Evolutionary conservation across 2,113 vertebrate genomes (phyloP), one percentile per base, ranked within the genome.

Genomic region (Leptobrachium ailaonicum): DNA sequence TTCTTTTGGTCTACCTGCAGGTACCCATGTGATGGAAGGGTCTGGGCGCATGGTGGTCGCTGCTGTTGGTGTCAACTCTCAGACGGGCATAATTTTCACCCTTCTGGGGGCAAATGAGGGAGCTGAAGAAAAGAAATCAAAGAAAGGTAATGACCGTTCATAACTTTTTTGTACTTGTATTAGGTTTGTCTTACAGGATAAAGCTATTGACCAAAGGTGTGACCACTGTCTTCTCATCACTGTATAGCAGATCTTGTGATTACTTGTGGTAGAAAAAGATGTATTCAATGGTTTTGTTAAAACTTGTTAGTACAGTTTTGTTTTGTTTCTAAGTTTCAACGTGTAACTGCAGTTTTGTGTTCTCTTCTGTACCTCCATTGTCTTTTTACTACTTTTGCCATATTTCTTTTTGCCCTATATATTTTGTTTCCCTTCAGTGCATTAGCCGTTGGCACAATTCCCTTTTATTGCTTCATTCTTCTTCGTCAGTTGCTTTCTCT

Each of bases 21-120:
- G 98, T 63, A 99, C 98, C 74, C 97, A 99, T 0, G 97, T 99
- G 80, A 99, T 99, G 98, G 98, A 99, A 88, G 97, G 98, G 75
- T 99, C 96, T 0, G 97, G 98, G 62, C 88, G 95, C 82, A 98
- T 99, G 94, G 81, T 98, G 79, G 97, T 99, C 83, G 92, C 94
- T 0, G 98, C 96, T 0, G 96, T 99, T 60, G 98, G 98, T 4
- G 85, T 97, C 85, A 98, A 98, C 90, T 99, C 98, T 78, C 98
- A 99, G 82, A 99, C 97, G 0, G 98, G 97, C 76, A 99, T 99
- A 85, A 99, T 99, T 89, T 97, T 99, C 81, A 98, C 96, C 40
- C 94, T 99, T 50, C 73, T 99, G 86, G 96, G 97, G 6, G 94
- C 95, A 0, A 87, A 93, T 32, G 94, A 95, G 75, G 92, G 92